phyloP scores from a whole-genome alignment of 2,797 vertebrate genomes.

The Nannoperca obscura region DNA sequence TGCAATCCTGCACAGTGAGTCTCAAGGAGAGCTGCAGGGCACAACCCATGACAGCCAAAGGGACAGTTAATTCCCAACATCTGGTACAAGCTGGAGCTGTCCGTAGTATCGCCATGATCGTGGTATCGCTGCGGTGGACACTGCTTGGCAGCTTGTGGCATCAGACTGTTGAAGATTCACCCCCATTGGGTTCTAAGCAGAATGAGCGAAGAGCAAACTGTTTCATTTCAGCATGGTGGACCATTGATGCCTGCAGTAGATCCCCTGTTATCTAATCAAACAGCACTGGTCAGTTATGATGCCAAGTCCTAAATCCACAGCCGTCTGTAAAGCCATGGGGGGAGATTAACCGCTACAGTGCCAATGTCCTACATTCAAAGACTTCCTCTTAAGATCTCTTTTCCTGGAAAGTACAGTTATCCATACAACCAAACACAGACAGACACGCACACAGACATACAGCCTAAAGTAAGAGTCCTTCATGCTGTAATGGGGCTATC shows the following conservation, averaged over 20 bases:
- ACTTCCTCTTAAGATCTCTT: conserved; percentile 85
- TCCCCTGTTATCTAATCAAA: conserved; percentile 88
- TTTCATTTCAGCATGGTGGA: conserved; percentile 82
- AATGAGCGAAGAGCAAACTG: conserved; percentile 77
- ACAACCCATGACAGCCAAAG: conserved; percentile 70
- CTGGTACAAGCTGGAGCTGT: conserved; percentile 83
- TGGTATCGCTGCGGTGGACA: conserved; percentile 71
- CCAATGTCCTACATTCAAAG: conserved; percentile 87
- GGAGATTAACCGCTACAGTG: conserved; percentile 85
- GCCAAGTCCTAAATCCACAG: conserved; percentile 86
- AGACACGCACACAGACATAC: conserved; percentile 72
- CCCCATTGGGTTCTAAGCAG: conserved; percentile 82
- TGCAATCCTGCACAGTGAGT: conserved; percentile 75
- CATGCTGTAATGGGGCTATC: conserved; percentile 83
- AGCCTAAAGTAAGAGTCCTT: conserved; percentile 83
- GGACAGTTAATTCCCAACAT: conserved; percentile 85
- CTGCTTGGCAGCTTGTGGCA: conserved; percentile 80
- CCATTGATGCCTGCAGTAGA: conserved; percentile 83
- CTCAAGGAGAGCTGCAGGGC: conserved; percentile 76
- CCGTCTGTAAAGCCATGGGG: conserved; percentile 84
- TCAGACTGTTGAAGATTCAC: conserved; percentile 80
- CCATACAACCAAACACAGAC: conserved; percentile 79
- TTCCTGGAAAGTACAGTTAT: conserved; percentile 84
- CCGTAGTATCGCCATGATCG: conserved; percentile 60
- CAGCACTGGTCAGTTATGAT: conserved; percentile 86